These are phyloP conservation scores for Lepeophtheirus nordmannii DNA, from an alignment of 2,888 invertebrate genomes.

Conservation along the genomic window DNA sequence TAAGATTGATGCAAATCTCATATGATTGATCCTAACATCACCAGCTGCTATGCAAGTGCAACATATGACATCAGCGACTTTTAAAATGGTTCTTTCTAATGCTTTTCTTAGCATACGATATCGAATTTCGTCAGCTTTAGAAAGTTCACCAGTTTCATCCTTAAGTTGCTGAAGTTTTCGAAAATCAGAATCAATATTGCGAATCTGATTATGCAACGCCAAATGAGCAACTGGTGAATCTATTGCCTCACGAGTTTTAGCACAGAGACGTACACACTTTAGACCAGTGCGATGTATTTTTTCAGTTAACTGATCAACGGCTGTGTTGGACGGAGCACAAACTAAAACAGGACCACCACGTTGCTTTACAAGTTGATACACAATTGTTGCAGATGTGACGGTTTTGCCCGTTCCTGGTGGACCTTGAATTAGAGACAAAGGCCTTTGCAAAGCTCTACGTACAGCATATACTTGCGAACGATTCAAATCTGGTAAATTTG, in stretches of 20 bases:
- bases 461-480: slow-evolving; percentile 54
- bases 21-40: slow-evolving; percentile 74
- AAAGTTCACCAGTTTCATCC: slow-evolving; percentile 94
- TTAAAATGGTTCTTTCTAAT: slow-evolving; percentile 64
- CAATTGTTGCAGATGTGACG: slow-evolving; percentile 96
- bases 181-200: slow-evolving; percentile 83
- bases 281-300: slow-evolving; percentile 94
- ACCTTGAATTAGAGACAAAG: slow-evolving; percentile 84
- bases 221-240: slow-evolving; percentile 93
- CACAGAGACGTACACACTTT: slow-evolving; percentile 80
- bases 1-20: slow-evolving; percentile 87
- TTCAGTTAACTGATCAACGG: slow-evolving; percentile 95
- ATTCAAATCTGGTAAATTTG: slow-evolving; percentile 91
- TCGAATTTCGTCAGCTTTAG: slow-evolving; percentile 83
- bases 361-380: slow-evolving; percentile 89
- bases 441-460: slow-evolving; percentile 53
- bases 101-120: slow-evolving; percentile 76
- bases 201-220: slow-evolving; percentile 89
- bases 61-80: slow-evolving; percentile 95
- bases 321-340: slow-evolving; percentile 97
- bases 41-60: slow-evolving; percentile 98
- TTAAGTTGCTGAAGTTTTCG: slow-evolving; percentile 88
- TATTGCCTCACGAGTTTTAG: slow-evolving; percentile 93
- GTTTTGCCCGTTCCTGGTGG: slow-evolving; percentile 97
- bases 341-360: slow-evolving; percentile 76